Evolutionary conservation across 2,797 vertebrate genomes (phyloP).

Genomic region (Pangasius djambal): DNA sequence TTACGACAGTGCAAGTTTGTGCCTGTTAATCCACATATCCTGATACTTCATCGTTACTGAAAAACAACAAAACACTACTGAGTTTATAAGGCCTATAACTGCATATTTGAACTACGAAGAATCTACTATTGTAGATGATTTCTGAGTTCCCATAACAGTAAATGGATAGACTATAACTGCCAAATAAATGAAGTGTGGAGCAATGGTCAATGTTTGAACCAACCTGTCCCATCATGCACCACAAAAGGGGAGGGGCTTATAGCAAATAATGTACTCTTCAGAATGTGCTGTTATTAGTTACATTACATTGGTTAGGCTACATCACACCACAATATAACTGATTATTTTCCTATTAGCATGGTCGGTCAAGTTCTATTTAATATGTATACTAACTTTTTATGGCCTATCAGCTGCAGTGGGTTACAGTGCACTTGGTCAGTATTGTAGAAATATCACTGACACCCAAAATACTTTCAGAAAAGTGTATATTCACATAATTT

Average conservation of each 20-base stretch:
- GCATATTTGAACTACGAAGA: background rate
- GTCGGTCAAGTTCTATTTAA: background rate
- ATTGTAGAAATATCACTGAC: background rate
- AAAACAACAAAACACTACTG: background rate
- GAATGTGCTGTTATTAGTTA: background rate
- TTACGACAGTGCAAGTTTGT: background rate
- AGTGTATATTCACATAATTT: background rate
- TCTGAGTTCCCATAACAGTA: background rate
- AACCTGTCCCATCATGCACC: background rate
- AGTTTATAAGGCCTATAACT: background rate
- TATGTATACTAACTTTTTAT: background rate
- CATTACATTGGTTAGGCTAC: background rate
- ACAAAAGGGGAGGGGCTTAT: background rate
- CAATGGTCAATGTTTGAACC: background rate
- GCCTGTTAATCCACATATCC: background rate
- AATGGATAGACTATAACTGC: background rate
- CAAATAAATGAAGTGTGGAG: background rate
- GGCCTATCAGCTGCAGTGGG: background rate
- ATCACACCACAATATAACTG: background rate
- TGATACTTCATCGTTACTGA: background rate
- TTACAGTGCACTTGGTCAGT: background rate
- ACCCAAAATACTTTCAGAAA: background rate
- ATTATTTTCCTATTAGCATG: background rate
- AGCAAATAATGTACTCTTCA: background rate
- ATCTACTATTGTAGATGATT: background rate